Base-by-base conservation (phyloP, 2,113 vertebrate genomes). In the Oryzias melastigma region DNA sequence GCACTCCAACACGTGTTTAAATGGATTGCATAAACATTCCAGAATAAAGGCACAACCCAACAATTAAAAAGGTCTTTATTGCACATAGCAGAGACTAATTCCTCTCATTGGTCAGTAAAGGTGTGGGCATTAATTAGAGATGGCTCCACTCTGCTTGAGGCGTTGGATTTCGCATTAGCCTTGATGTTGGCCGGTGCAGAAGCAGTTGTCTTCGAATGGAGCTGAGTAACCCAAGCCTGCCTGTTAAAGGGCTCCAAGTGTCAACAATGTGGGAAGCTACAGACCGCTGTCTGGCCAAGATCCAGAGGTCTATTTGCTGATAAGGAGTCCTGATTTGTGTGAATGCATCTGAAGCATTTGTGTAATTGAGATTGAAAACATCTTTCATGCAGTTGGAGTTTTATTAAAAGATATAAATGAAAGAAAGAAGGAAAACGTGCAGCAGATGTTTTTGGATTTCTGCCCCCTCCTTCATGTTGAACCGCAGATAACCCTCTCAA, bases 221-320 rank as follows among this genome's bases (percentile, higher is more conserved):
- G 72, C 45, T 72, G 63, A 71, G 86, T 88, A 88, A 90, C 87
- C 71, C 74, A 84, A 85, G 86, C 73, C 80, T 52, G 66, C 69
- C 85, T 84, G 87, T 89, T 79, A 83, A 35, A 90, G 84, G 87
- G 86, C 83, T 85, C 75, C 68, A 68, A 80, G 82, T 90, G 87
- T 91, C 88, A 90, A 88, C 87, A 89, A 68, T 86, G 87, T 81
- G 80, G 69, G 78, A 60, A 85, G 87, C 89, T 86, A 88, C 75
- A 83, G 75, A 83, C 72, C 62, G 52, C 59, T 47, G 68, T 75
- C 81, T 91, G 88, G 88, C 85, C 60, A 81, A 62, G 62, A 53
- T 90, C 90, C 90, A 90, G 76, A 59, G 55, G 56, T 77, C 62
- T n/a, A 19, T 20, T 72, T 43, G 73, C 64, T 80, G 86, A 88